Evolutionary conservation across 1,140 invertebrate species (phyloP).

Genomic region (Neodiprion lecontei): DNA sequence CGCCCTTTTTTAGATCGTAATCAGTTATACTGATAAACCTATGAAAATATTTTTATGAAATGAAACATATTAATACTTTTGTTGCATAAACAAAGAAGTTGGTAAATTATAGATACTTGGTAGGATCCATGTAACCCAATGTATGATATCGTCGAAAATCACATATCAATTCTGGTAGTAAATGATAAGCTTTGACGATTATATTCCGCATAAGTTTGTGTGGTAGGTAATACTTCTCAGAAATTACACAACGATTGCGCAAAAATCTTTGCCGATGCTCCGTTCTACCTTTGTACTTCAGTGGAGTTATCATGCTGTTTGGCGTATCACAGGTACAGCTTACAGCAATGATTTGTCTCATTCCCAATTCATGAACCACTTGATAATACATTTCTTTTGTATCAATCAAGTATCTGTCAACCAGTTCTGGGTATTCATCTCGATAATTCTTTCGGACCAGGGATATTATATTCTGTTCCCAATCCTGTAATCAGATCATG

Average conservation of each 20-base stretch:
- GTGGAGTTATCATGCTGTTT: constrained; percentile 45
- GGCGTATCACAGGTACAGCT: constrained; percentile 38
- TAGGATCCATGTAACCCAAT: constrained; percentile 37
- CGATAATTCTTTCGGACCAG: constrained; percentile 55
- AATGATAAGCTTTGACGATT: constrained; percentile 61
- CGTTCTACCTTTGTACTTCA: constrained; percentile 67
- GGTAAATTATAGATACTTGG: constrained; percentile 33
- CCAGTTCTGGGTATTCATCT: constrained; percentile 50
- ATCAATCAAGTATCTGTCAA: constrained; percentile 59
- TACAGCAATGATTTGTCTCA: constrained; percentile 59
- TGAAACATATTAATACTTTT: no score
- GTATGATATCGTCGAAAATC: constrained; percentile 62
- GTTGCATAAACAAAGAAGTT: no score
- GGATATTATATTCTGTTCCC: constrained; percentile 61
- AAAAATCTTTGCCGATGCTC: constrained; percentile 66
- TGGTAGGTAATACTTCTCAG: constrained; percentile 64
- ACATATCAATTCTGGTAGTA: constrained; percentile 65
- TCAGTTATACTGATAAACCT: constrained; percentile 50
- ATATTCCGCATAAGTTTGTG: constrained; percentile 69
- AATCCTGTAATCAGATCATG: constrained; percentile 39
- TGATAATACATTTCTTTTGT: constrained; percentile 59
- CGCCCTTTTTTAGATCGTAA: constrained; percentile 54
- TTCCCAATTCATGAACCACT: constrained; percentile 58
- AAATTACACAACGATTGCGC: constrained; percentile 63
- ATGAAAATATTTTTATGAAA: constrained; percentile 34